A percentile compares a stretch with the other conserved stretches of the same genome.
These are phyloP conservation scores for Eurytoma adleriae DNA, from an alignment of 2,888 invertebrate species.

Conservation along the genomic window DNA sequence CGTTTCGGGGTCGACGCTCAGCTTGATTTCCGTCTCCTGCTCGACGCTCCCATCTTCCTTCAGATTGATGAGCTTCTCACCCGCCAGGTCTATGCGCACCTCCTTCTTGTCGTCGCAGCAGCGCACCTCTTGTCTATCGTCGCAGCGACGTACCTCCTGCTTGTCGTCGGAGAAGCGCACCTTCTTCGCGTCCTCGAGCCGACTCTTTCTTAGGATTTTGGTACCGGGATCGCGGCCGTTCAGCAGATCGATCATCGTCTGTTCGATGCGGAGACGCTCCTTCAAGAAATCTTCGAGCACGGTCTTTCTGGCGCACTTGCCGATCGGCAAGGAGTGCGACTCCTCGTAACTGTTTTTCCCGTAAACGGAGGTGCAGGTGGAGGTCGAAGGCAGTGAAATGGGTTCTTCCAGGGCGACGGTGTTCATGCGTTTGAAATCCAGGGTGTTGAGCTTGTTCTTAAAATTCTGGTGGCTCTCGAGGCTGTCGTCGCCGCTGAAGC, in stretches of 20 bases:
- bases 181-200: slow-evolving; percentile 63
- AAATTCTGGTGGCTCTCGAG: slow-evolving; percentile 63
- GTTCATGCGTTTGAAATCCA: slow-evolving; percentile 71
- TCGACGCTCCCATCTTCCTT: slow-evolving; percentile 29
- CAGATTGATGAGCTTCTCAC: neutral
- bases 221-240: slow-evolving; percentile 59
- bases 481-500: slow-evolving; percentile 65
- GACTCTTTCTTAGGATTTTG: slow-evolving; percentile 60
- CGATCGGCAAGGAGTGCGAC: neutral
- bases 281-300: slow-evolving; percentile 59
- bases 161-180: slow-evolving; percentile 68
- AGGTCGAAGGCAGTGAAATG: slow-evolving; percentile 56
- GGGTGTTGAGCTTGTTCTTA: slow-evolving; percentile 66
- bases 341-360: slow-evolving; percentile 48
- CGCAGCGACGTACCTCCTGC: slow-evolving; percentile 63
- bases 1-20: slow-evolving; percentile 42
- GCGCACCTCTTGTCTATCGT: slow-evolving; percentile 56
- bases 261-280: slow-evolving; percentile 62
- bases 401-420: slow-evolving; percentile 65
- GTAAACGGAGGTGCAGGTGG: slow-evolving; percentile 50
- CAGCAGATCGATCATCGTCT: slow-evolving; percentile 65
- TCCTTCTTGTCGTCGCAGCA: slow-evolving; percentile 15
- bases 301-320: slow-evolving; percentile 43
- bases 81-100: slow-evolving; percentile 32
- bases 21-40: slow-evolving; percentile 53